Conservation (phyloP, 2,888 invertebrate genomes). For the Dryocosmus kuriphilus region DNA sequence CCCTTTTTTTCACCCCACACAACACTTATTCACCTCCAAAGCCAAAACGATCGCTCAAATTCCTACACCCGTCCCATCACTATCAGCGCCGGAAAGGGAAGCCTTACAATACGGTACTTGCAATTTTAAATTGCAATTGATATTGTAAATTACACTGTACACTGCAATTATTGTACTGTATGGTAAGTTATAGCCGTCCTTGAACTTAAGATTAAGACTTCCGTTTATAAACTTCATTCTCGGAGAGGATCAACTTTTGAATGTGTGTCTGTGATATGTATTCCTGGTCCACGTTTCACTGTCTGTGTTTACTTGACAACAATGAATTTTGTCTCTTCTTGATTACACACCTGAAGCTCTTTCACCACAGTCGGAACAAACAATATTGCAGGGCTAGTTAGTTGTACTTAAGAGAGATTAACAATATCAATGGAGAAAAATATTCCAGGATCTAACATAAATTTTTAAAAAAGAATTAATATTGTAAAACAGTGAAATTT, state of each 20-base stretch:
- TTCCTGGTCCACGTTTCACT: not conserved
- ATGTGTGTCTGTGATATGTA: not conserved
- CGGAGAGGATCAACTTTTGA: not conserved
- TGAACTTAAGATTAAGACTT: slow-evolving; percentile 12
- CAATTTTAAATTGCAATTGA: too few relatives aligned
- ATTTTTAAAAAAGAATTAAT: too few relatives aligned
- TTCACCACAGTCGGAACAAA: not conserved
- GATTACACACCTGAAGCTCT: slow-evolving; percentile 6
- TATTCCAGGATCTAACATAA: not conserved
- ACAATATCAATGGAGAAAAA: not conserved
- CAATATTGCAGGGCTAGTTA: not conserved
- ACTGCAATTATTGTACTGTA: too few relatives aligned
- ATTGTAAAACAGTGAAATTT: too few relatives aligned
- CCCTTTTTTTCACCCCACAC: too few relatives aligned
- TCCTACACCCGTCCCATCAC: too few relatives aligned
- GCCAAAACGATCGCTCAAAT: too few relatives aligned
- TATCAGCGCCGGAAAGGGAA: too few relatives aligned
- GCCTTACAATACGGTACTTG: too few relatives aligned
- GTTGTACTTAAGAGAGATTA: not conserved
- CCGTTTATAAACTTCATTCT: slow-evolving; percentile 12
- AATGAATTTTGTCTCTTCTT: slow-evolving; percentile 6
- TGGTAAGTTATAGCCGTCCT: too few relatives aligned
- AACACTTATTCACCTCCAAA: too few relatives aligned
- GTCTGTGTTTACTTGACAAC: slow-evolving; percentile 9
- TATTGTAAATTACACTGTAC: too few relatives aligned